Conservation (phyloP, 2,797 vertebrate genomes). For the Chelon auratus region DNA sequence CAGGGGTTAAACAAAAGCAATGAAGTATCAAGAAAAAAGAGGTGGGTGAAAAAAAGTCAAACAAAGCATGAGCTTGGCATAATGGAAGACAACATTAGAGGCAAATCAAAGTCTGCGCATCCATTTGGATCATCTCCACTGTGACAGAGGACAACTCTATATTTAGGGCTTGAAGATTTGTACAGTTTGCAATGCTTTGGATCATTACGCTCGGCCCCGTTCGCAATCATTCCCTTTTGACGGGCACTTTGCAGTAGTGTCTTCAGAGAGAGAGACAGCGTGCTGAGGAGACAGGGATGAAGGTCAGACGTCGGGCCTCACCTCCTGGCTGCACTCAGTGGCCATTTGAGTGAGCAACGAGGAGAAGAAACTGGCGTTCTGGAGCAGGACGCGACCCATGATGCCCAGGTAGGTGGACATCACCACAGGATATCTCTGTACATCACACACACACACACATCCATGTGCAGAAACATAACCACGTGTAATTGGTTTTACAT, state of each 20-base stretch:
- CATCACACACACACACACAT: conserved; percentile 34
- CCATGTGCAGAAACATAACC: neutral
- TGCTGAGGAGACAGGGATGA: conserved; percentile 60
- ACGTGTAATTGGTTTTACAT: conserved; percentile 14
- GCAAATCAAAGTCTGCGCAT: conserved; percentile 15
- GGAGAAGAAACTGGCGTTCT: conserved; percentile 94
- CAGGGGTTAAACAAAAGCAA: neutral
- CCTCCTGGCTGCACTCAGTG: conserved; percentile 91
- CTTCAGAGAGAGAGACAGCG: neutral
- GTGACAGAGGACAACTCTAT: conserved; percentile 1
- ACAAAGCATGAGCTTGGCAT: neutral
- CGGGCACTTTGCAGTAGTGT: conserved; percentile 46
- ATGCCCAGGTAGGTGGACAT: conserved; percentile 97
- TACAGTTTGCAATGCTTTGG: conserved; percentile 57
- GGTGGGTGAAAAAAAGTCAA: neutral
- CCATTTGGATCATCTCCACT: conserved; percentile 35
- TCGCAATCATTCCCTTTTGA: conserved; percentile 56
- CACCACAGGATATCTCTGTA: conserved; percentile 92
- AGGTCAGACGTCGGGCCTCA: conserved; percentile 67
- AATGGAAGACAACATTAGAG: conserved; percentile 1
- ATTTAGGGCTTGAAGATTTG: conserved; percentile 27
- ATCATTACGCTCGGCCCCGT: conserved; percentile 57
- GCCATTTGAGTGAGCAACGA: conserved; percentile 93
- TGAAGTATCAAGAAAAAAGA: neutral
- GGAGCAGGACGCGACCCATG: conserved; percentile 92